These are phyloP conservation scores for Pelochelys cantorii DNA, from an alignment of 2,797 vertebrate species.

Conservation along the genomic window DNA sequence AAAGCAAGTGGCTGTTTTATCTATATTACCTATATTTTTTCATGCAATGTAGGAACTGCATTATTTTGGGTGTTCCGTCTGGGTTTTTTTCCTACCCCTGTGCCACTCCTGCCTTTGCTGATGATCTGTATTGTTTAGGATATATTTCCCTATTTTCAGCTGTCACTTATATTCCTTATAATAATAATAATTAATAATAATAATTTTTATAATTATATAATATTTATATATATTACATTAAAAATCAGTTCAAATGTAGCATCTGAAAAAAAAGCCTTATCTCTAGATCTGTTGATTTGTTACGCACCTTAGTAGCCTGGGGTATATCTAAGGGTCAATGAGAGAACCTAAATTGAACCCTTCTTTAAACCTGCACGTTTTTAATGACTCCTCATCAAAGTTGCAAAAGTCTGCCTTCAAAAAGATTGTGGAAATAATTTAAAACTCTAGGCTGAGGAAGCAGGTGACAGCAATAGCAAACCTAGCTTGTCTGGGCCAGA, in stretches of 20 bases:
- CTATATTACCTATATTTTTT: not conserved
- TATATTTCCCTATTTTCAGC: conserved; percentile 60
- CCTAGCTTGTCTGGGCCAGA: not conserved
- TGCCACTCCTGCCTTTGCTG: conserved; percentile 20
- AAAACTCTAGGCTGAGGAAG: not conserved
- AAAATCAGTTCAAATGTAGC: not conserved
- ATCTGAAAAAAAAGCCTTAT: not conserved
- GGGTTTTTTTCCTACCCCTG: not conserved
- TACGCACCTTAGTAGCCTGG: not conserved
- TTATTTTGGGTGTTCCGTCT: conserved; percentile 11
- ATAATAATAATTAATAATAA: not conserved
- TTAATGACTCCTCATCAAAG: not conserved
- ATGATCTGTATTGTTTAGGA: conserved; percentile 38
- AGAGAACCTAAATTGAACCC: not conserved
- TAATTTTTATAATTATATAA: conserved; percentile 18
- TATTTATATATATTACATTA: not conserved
- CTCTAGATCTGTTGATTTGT: not conserved
- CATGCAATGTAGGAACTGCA: conserved; percentile 7
- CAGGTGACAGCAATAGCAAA: not conserved
- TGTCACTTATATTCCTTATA: conserved; percentile 25
- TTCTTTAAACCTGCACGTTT: not conserved
- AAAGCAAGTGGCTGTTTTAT: not conserved
- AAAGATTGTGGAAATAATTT: not conserved
- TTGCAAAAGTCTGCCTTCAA: not conserved
- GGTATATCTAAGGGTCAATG: not conserved